Evolutionary conservation across 2,888 invertebrate genomes (phyloP), one percentile per base, ranked within the genome.

Genomic region (Globia sparganii): DNA sequence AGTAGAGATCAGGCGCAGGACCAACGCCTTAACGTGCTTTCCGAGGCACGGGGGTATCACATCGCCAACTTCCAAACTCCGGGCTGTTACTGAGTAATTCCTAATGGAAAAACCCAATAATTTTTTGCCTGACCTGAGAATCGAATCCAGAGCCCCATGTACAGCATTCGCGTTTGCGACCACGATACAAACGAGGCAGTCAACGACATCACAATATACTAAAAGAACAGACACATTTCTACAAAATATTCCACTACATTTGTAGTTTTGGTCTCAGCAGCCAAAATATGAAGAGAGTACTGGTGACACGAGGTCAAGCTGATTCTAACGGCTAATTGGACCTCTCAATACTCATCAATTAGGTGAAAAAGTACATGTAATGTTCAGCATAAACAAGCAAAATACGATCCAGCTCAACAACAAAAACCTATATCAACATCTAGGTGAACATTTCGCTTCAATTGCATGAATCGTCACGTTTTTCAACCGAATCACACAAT

Each of bases 391-490:
- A 49, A 25, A 31, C 31, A 15, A 31, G 4, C 11, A 28, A 4
- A 5, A 18, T 25, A 46, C 5, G 25, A 66, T 6, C 25, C 31
- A 62, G 21, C 3, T 53, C 40, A 6, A 49, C 9, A 62, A 28
- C 43, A 34, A 21, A 25, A 53, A 40, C 4, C 28, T 25, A 49
- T 9, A 31, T 2, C 15, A 34, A 43, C 1, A 78, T n/a, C 0
- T 58, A 68, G 11, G 31, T 49, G 59, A 53, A 4, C 25, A 40
- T 11, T 53, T n/a, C 2, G 11, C 31, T 53, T 28, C 21, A 61
- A 61, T 69, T 46, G 13, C 59, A 79, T 82, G 72, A 58, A 70
- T 28, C 13, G 49, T 66, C 79, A 83, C 72, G 79, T 31, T 31
- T 40, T n/a, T 34, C 9, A 31, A 56, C 28, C 59, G 1, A 43